A percentile compares a stretch with the other conserved stretches of the same genome.
Evolutionary conservation across 2,888 invertebrate species (phyloP).

Genomic region (Darwinula stevensoni): DNA sequence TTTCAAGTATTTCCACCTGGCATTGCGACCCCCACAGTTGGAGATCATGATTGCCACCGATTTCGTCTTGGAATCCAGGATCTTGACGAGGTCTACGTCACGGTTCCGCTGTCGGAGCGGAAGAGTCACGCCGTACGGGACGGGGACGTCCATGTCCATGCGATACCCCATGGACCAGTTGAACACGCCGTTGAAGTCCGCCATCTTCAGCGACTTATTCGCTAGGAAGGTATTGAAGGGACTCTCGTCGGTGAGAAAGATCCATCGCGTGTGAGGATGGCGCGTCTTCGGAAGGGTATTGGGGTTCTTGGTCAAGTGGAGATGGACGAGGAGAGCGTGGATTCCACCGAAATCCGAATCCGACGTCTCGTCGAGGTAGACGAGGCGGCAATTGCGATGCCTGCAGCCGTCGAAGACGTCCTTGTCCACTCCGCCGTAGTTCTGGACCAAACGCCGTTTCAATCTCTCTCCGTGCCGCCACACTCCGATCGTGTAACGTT

Average conservation of each 20-base stretch:
- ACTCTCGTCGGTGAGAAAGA: slow-evolving; percentile 36
- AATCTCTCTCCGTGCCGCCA: too few species aligned
- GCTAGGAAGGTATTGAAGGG: slow-evolving; percentile 26
- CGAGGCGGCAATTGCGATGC: too few species aligned
- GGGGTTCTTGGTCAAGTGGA: slow-evolving; percentile 20
- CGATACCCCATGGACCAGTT: slow-evolving; percentile 23
- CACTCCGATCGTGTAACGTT: too few species aligned
- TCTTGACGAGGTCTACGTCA: neutral
- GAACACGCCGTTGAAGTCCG: slow-evolving; percentile 26
- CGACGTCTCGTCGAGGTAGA: too few species aligned
- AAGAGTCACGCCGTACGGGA: slow-evolving; percentile 16
- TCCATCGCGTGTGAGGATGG: slow-evolving; percentile 27
- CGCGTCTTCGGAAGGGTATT: slow-evolving; percentile 23
- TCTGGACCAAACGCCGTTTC: too few species aligned
- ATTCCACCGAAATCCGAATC: too few species aligned
- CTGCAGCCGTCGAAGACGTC: too few species aligned
- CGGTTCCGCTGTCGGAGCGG: slow-evolving; percentile 5
- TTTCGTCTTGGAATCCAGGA: slow-evolving; percentile 8
- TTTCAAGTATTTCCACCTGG: slow-evolving; percentile 13
- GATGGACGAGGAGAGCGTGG: slow-evolving; percentile 31
- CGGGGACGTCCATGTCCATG: slow-evolving; percentile 16
- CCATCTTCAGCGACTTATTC: slow-evolving; percentile 14
- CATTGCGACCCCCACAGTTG: slow-evolving; percentile 13
- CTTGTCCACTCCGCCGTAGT: too few species aligned
- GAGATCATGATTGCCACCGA: slow-evolving; percentile 11